Percentiles rank a stretch among this genome's conserved stretches.
phyloP scores from a whole-genome alignment of 1,140 invertebrate species.

The Pogonognathellus flavescens region DNA sequence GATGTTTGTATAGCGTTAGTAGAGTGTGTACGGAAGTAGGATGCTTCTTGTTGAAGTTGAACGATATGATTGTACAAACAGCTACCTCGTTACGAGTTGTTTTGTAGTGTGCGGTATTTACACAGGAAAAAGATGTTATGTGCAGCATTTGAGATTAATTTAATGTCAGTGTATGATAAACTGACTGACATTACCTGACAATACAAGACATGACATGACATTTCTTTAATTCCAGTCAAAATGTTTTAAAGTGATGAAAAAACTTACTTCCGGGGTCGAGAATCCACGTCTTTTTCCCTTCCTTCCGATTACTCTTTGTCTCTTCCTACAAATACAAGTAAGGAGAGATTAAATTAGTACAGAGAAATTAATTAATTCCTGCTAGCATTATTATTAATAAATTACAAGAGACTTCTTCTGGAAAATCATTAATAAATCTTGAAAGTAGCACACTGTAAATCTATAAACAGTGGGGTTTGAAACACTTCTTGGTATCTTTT shows the following conservation, averaged over 20 bases:
- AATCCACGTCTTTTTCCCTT: slow-evolving; percentile 67
- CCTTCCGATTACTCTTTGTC: slow-evolving; percentile 63
- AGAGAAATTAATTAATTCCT: background rate
- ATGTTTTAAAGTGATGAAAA: background rate
- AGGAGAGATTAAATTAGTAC: slow-evolving; percentile 16
- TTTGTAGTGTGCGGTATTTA: background rate
- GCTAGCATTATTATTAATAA: background rate
- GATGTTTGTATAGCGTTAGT: too few relatives aligned
- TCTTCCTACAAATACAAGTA: slow-evolving; percentile 63
- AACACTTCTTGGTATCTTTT: too few relatives aligned
- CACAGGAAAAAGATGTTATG: too few relatives aligned
- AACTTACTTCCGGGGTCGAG: slow-evolving; percentile 67
- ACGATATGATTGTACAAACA: too few relatives aligned
- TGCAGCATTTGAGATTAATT: too few relatives aligned
- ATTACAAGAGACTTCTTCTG: background rate
- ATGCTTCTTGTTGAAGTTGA: too few relatives aligned
- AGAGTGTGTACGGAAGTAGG: too few relatives aligned
- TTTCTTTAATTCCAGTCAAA: background rate
- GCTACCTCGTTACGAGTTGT: too few relatives aligned
- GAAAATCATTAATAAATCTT: background rate
- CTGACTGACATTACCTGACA: background rate
- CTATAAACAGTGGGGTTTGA: too few relatives aligned
- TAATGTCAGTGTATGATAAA: too few relatives aligned
- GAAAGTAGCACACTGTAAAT: too few relatives aligned
- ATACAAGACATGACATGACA: background rate